Evolutionary conservation across 2,797 vertebrate species (phyloP).

Genomic region (Lutra lutra): DNA sequence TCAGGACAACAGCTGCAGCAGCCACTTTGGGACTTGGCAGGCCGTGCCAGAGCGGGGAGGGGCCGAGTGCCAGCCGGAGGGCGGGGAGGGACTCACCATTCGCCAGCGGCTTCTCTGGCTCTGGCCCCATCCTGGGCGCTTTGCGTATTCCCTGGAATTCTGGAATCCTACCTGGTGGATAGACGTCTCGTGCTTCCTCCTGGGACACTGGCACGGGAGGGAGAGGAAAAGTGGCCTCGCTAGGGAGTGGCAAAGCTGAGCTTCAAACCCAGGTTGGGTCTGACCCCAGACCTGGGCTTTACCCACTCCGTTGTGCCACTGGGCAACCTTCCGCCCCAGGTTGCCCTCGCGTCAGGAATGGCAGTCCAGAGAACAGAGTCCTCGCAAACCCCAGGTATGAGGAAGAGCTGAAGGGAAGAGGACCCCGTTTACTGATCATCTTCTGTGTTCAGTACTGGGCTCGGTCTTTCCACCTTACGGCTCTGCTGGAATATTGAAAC

Average conservation of each 20-base stretch:
- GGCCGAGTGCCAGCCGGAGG: neutral
- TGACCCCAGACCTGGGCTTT: neutral
- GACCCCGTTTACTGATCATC: neutral
- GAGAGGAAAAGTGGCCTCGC: neutral
- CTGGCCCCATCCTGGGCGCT: neutral
- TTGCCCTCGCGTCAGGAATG: neutral
- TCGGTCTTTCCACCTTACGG: neutral
- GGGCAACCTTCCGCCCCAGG: neutral
- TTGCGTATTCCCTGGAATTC: neutral
- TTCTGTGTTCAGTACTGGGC: neutral
- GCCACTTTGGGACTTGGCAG: conserved; percentile 52
- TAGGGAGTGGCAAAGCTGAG: neutral
- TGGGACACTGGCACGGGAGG: neutral
- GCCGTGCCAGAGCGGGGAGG: conserved; percentile 12
- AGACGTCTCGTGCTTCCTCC: neutral
- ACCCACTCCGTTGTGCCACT: rapidly evolving
- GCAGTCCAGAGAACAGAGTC: neutral
- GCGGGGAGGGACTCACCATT: too few relatives aligned
- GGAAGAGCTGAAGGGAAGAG: neutral
- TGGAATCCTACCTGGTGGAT: neutral
- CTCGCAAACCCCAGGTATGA: neutral
- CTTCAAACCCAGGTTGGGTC: neutral
- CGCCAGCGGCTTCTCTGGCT: neutral
- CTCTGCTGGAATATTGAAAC: neutral
- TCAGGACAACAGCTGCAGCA: conserved; percentile 56